These are phyloP conservation scores for Bombus picipes DNA, from an alignment of 1,140 invertebrate species.

Conservation along the genomic window DNA sequence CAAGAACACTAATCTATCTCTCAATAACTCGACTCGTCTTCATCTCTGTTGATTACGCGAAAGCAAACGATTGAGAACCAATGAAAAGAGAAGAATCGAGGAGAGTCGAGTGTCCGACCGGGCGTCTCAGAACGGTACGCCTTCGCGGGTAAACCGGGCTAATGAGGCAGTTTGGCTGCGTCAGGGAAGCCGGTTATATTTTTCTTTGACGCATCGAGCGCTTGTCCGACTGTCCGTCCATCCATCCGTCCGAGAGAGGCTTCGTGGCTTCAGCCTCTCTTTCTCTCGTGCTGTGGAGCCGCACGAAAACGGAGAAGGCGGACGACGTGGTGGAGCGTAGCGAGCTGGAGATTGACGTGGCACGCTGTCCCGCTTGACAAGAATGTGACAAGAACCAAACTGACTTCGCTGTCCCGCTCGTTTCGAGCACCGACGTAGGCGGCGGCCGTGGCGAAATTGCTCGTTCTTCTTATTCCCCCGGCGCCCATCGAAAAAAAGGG, in stretches of 20 bases:
- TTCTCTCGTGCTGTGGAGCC: not conserved
- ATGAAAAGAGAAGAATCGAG: not conserved
- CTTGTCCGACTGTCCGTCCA: constrained; percentile 78
- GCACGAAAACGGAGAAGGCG: constrained; percentile 44
- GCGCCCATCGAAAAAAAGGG: not conserved
- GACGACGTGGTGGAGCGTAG: constrained; percentile 66
- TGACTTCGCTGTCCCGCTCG: constrained; percentile 76
- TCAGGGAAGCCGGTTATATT: constrained; percentile 79
- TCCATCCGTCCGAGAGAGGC: constrained; percentile 67
- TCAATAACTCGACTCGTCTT: too few relatives aligned
- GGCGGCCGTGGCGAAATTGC: constrained; percentile 54
- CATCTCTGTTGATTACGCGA: not conserved
- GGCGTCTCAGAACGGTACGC: constrained; percentile 43
- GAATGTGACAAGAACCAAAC: constrained; percentile 82
- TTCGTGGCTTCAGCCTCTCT: constrained; percentile 50
- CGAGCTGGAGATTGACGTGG: constrained; percentile 81
- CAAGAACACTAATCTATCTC: not conserved
- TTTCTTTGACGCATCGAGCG: constrained; percentile 82
- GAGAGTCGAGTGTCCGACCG: not conserved
- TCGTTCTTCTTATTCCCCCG: constrained; percentile 60
- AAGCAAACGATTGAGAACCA: constrained; percentile 21
- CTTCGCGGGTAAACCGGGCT: constrained; percentile 79
- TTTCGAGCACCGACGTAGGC: constrained; percentile 52
- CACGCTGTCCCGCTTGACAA: constrained; percentile 81
- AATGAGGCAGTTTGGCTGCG: constrained; percentile 81